These are phyloP conservation scores for Drosophila bipectinata DNA, from an alignment of 1,140 invertebrate species.

Conservation along the genomic window DNA sequence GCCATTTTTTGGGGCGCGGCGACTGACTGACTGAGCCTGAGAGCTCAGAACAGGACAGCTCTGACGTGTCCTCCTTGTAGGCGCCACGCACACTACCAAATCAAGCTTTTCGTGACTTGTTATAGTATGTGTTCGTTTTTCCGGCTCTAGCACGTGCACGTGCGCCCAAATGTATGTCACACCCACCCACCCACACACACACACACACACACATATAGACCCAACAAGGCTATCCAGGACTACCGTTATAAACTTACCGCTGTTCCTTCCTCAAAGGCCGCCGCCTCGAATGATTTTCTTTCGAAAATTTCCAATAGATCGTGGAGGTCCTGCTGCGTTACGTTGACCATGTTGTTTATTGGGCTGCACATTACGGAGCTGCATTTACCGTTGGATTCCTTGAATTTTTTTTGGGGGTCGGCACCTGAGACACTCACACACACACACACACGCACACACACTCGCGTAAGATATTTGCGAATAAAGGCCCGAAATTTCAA, in stretches of 20 bases:
- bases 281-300: conserved; percentile 81
- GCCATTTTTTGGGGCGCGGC: conserved; percentile 52
- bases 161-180: conserved; percentile 64
- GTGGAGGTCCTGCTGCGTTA: conserved; percentile 80
- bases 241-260: conserved; percentile 57
- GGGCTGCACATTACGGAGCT: conserved; percentile 72
- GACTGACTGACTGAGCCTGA: background rate
- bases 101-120: background rate
- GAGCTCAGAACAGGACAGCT: conserved; percentile 10
- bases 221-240: background rate
- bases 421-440: conserved; percentile 19
- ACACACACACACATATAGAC: no score
- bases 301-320: conserved; percentile 81
- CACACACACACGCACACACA: conserved; percentile 12
- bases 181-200: conserved; percentile 7
- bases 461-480: conserved; percentile 8
- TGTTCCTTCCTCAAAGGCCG: conserved; percentile 78
- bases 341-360: conserved; percentile 69
- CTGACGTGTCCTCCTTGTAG: conserved; percentile 48
- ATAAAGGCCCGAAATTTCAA: conserved; percentile 31
- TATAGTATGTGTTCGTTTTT: conserved; percentile 8
- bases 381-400: conserved; percentile 76
- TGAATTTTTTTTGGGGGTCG: conserved; percentile 35
- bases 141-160: conserved; percentile 57
- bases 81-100: conserved; percentile 35